Evolutionary conservation across 2,113 vertebrate genomes (phyloP).

Genomic region (Irena cyanogastra): DNA sequence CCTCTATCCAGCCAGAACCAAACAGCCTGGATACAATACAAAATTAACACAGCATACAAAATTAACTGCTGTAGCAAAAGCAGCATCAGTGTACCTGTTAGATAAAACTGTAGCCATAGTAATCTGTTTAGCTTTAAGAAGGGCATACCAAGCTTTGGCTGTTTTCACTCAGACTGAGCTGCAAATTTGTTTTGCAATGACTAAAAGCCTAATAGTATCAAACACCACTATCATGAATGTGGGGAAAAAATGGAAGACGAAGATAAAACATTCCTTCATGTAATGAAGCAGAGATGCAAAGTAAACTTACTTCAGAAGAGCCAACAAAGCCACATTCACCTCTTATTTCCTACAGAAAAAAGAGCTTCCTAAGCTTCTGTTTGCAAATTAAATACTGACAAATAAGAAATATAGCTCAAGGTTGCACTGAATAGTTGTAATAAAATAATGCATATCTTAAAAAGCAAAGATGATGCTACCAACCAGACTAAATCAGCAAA

Average conservation of each 20-base stretch:
- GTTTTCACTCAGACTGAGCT: background rate
- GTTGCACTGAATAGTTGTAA: background rate
- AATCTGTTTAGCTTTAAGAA: background rate
- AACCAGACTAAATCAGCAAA: background rate
- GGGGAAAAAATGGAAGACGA: background rate
- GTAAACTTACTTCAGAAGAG: background rate
- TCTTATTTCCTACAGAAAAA: background rate
- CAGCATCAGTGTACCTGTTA: background rate
- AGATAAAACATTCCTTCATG: background rate
- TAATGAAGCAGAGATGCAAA: background rate
- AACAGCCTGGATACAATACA: background rate
- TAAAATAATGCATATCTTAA: background rate
- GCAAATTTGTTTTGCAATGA: background rate
- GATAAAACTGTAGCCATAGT: background rate
- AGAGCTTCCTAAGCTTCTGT: background rate
- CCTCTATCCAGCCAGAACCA: background rate
- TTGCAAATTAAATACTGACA: background rate
- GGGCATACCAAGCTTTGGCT: background rate
- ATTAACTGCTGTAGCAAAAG: background rate
- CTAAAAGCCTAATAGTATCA: background rate
- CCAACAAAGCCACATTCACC: background rate
- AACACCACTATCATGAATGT: background rate
- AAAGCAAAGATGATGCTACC: background rate
- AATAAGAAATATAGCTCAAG: background rate
- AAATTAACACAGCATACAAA: background rate